Percentiles rank a stretch among this genome's conserved stretches.
Evolutionary conservation across 2,888 invertebrate genomes (phyloP).

Genomic region (Amphiduros pacificus): DNA sequence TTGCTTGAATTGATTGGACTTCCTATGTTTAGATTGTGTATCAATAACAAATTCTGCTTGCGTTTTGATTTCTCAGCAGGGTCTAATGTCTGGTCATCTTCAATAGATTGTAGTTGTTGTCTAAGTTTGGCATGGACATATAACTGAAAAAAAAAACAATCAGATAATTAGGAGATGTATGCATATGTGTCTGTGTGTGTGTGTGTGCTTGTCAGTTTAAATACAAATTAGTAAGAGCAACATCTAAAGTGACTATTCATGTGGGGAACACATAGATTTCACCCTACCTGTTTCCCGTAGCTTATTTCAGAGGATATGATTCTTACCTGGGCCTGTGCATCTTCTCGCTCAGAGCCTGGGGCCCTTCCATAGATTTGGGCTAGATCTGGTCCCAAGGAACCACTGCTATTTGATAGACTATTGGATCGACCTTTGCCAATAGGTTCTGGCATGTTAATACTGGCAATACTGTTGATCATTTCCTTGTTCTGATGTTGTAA

Average conservation of each 20-base stretch:
- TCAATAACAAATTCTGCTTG: slow-evolving; percentile 68
- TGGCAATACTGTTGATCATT: no score
- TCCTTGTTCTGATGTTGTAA: no score
- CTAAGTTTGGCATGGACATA: slow-evolving; percentile 49
- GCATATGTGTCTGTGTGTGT: no score
- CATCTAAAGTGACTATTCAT: no score
- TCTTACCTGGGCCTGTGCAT: no score
- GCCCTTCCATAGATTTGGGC: slow-evolving; percentile 50
- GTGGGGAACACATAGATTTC: background rate
- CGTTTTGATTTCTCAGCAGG: slow-evolving; percentile 68
- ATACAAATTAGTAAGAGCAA: no score
- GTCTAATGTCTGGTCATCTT: slow-evolving; percentile 68
- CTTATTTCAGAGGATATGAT: no score
- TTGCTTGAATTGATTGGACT: background rate
- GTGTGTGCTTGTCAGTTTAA: no score
- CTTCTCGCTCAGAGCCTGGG: slow-evolving; percentile 60
- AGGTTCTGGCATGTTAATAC: slow-evolving; percentile 46
- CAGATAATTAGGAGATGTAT: no score
- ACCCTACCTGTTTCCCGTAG: slow-evolving; percentile 24
- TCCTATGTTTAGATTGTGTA: slow-evolving; percentile 60
- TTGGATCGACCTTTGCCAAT: slow-evolving; percentile 60
- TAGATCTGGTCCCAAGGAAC: slow-evolving; percentile 2
- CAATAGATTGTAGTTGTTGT: slow-evolving; percentile 64
- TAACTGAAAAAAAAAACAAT: background rate
- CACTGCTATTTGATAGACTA: slow-evolving; percentile 40